These are phyloP conservation scores for Archilochus colubris DNA, from an alignment of 2,113 vertebrate genomes.

Conservation along the genomic window DNA sequence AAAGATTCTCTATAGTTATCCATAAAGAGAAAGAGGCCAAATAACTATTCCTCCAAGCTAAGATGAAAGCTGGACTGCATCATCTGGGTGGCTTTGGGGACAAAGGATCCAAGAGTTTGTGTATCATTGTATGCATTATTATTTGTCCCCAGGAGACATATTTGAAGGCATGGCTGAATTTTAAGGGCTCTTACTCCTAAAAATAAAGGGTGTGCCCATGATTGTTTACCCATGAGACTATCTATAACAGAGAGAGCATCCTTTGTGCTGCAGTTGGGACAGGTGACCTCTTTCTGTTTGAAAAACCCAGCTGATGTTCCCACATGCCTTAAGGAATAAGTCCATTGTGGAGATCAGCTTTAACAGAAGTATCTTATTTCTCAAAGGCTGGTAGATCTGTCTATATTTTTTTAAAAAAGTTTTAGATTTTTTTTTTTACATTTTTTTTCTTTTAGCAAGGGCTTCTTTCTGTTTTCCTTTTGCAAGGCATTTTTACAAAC, in stretches of 20 bases:
- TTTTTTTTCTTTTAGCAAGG: not conserved
- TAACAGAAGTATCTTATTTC: not conserved
- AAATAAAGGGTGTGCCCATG: not conserved
- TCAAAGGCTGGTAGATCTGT: not conserved
- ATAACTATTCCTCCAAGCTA: not conserved
- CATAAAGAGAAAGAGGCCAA: not conserved
- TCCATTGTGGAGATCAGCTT: conserved; percentile 24
- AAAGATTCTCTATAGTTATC: not conserved
- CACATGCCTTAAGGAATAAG: conserved; percentile 1
- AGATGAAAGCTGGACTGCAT: not conserved
- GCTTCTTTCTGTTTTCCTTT: not conserved
- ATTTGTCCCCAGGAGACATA: not conserved
- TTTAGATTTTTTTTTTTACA: no score
- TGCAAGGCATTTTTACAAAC: not conserved
- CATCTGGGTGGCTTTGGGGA: not conserved
- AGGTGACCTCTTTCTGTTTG: conserved; percentile 15
- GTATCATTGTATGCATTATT: not conserved
- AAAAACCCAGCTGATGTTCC: conserved; percentile 25
- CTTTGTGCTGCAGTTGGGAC: not conserved
- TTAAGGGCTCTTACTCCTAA: not conserved
- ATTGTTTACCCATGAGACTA: not conserved
- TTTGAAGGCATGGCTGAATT: conserved; percentile 1
- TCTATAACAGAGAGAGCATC: not conserved
- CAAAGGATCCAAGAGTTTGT: not conserved
- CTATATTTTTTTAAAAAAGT: no score